Percentiles rank a stretch among this genome's conserved stretches.
Evolutionary conservation across 2,888 invertebrate genomes (phyloP).

Genomic region (Odontomyia ornata): DNA sequence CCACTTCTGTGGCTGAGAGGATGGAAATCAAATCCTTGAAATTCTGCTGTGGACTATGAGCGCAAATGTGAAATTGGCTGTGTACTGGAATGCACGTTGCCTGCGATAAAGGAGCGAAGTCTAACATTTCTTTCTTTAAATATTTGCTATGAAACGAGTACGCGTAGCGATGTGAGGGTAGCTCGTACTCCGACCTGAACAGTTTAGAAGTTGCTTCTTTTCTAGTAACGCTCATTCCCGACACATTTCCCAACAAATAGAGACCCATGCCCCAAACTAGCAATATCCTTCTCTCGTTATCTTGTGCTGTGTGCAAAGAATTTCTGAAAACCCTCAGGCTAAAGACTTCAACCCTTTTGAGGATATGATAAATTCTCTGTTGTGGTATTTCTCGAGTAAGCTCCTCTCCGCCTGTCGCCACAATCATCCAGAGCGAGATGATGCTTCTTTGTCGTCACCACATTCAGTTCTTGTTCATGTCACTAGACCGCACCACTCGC

Average conservation of each 20-base stretch:
- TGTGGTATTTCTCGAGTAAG: conserved; percentile 41
- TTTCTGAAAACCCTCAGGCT: conserved; percentile 44
- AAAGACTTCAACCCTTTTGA: conserved; percentile 47
- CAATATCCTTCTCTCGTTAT: conserved; percentile 9
- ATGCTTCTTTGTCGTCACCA: conserved; percentile 44
- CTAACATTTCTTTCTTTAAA: no score
- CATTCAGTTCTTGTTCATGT: conserved; percentile 45
- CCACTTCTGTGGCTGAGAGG: neutral
- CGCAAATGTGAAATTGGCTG: neutral
- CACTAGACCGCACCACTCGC: conserved; percentile 21
- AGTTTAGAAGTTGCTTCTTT: no score
- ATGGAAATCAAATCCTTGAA: neutral
- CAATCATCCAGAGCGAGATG: conserved; percentile 25
- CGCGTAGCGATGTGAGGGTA: no score
- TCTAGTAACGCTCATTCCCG: neutral
- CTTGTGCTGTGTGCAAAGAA: conserved; percentile 42
- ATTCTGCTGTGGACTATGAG: neutral
- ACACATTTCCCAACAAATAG: neutral
- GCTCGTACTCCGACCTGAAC: no score
- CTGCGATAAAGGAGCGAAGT: no score
- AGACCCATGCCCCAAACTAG: neutral
- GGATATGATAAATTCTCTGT: conserved; percentile 46
- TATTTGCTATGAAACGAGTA: no score
- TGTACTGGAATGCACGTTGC: no score
- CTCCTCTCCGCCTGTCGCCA: conserved; percentile 1